Percentiles rank a stretch among this genome's conserved stretches.
phyloP scores from a whole-genome alignment of 2,888 invertebrate species.

The Phasia obesa region DNA sequence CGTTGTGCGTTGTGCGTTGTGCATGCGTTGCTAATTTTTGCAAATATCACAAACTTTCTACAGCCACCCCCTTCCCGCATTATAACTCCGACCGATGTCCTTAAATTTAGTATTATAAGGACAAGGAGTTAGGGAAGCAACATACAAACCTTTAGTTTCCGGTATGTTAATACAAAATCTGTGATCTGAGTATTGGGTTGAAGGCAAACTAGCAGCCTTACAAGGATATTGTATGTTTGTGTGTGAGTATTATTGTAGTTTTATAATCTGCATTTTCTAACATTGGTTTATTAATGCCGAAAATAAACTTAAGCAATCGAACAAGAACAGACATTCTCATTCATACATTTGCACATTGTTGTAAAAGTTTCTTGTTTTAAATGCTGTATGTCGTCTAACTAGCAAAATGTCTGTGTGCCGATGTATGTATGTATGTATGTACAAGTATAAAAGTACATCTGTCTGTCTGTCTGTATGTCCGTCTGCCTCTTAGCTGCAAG shows the following conservation, averaged over 20 bases:
- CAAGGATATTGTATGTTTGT: constrained; percentile 19
- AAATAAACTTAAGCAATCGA: constrained; percentile 72
- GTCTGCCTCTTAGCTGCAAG: constrained; percentile 46
- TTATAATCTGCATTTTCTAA: constrained; percentile 63
- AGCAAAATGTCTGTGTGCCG: neutral
- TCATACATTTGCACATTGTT: constrained; percentile 29
- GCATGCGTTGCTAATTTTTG: constrained; percentile 80
- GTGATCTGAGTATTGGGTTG: constrained; percentile 56
- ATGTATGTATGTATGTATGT: neutral
- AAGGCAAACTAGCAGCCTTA: constrained; percentile 23
- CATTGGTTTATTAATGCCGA: constrained; percentile 71
- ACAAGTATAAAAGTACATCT: neutral
- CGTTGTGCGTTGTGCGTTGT: constrained; percentile 81
- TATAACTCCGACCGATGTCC: neutral
- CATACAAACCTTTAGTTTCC: constrained; percentile 61
- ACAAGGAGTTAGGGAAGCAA: constrained; percentile 12
- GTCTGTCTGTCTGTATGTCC: constrained; percentile 11
- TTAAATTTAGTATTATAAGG: neutral
- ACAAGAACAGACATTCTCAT: constrained; percentile 61
- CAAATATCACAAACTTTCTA: constrained; percentile 50
- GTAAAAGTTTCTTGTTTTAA: constrained; percentile 51
- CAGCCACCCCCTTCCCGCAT: neutral
- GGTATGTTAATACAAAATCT: constrained; percentile 60
- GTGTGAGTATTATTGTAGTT: constrained; percentile 25
- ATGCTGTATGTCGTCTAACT: constrained; percentile 10